Base-by-base conservation (phyloP, 2,113 vertebrate genomes). In the Gallinago paraguaiae region DNA sequence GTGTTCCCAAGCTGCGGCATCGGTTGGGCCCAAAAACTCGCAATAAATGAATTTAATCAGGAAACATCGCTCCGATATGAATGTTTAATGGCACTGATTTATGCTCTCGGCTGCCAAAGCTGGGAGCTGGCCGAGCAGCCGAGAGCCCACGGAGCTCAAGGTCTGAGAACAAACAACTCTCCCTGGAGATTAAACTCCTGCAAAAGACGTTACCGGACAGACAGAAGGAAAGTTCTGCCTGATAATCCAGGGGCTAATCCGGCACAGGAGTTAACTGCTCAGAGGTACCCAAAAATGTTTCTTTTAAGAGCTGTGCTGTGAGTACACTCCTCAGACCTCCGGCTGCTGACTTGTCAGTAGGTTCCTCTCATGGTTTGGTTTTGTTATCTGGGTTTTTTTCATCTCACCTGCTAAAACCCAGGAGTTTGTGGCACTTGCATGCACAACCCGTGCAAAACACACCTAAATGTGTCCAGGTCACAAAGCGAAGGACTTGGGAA, bases 1-100 rank as follows among this genome's bases (percentile, higher is more conserved):
- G 12, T 31, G 65, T 67, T 91, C 60, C 86, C 92, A 64, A 82
- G 86, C 69, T 84, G 86, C 83, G 59, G n/a, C 24, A 7, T 59
- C 5, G 4, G 31, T 10, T 68, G 48, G 77, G 74, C 71, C 86
- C 72, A 86, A 93, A 91, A 93, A 31, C 25, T 46, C 19, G 4
- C 77, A 92, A 68, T 68, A 92, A 84, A 54, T 56, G 51, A 84
- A 81, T 92, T 86, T 88, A 84, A 95, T 93, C 77, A 68, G 83
- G 83, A 78, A 88, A 74, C 45, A 39, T 80, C 3, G 0, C 68
- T 81, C 65, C 5, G 16, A 83, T 51, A 60, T 24, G 51, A 83
- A 69, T 53, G 64, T 61, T 51, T 61, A 87, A 79, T 68, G 83
- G 83, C 4, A 11, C 54, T 50, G 70, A 48, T 85, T 63, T 88